Base-by-base conservation (phyloP, 2,113 vertebrate species). In the Aplodontia rufa region DNA sequence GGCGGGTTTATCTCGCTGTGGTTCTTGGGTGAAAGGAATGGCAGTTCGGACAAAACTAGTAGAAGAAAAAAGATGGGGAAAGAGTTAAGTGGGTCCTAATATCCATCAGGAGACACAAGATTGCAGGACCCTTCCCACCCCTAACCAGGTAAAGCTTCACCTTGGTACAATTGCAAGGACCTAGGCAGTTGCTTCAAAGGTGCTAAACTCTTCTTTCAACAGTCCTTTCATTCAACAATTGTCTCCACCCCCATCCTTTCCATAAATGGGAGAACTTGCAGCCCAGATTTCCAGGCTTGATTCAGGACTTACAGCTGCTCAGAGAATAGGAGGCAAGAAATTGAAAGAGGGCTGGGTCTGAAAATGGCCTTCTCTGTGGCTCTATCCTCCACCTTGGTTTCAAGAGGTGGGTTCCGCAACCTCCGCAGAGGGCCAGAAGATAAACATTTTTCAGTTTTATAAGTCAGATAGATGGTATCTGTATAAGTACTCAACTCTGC, bases 1-100 rank as follows among this genome's bases (percentile, higher is more conserved):
- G 97, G 99, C 99, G 53, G 99, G 99, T 92, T 99, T 99, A 98
- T 99, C 99, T 97, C 99, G 98, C 97, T 99, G 99, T 42, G 99
- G 99, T 93, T 99, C 99, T 98, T 99, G 99, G 0, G 99, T 99
- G 97, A 99, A 99, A 0, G 99, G 99, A 97, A 99, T 99, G 5
- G 99, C 99, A 92, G 99, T 99, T 91, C 99, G 99, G 96, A 99
- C 99, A 98, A 99, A 99, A 95, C 99, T 99, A 98, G 90, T 92
- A 8, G 8, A 55, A 96, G 53, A 0, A 1, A 80, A 83, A 90
- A 87, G 71, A 89, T 0, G 24, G 51, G 71, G 7, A 62, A 19
- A 55, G 40, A 20, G 30, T 97, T 69, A 97, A 53, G 0, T 0
- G 40, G n/a, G 80, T 68, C 71, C 55, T 78, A 5, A 9, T 40